These are phyloP conservation scores for Dasysyrphus albostriatus DNA, from an alignment of 2,888 invertebrate genomes.

Conservation along the genomic window DNA sequence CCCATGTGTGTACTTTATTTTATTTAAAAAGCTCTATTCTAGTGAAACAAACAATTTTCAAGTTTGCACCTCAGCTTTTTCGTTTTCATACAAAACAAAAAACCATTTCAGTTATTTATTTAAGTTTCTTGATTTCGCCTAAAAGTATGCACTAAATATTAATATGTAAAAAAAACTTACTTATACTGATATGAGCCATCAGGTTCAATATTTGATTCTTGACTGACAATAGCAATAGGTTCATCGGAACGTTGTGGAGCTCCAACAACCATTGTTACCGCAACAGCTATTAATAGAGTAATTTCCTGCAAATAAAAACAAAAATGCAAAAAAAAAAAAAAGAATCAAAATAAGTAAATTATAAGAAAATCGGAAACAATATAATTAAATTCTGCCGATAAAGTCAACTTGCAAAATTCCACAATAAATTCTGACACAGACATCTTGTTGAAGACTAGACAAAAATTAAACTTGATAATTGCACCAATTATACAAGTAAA, in stretches of 20 bases:
- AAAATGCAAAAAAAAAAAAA: constrained; percentile 22
- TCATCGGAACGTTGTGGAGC: constrained; percentile 86
- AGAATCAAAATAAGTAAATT: constrained; percentile 14
- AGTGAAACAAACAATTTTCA: not conserved
- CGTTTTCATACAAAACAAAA: constrained; percentile 33
- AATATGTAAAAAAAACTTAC: constrained; percentile 83
- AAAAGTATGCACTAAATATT: constrained; percentile 75
- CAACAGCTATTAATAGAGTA: constrained; percentile 79
- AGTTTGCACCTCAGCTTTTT: constrained; percentile 78
- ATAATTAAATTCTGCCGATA: constrained; percentile 49
- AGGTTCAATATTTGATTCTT: constrained; percentile 89
- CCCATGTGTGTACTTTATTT: not conserved
- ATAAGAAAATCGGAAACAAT: constrained; percentile 48
- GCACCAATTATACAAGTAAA: constrained; percentile 59
- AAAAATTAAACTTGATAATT: constrained; percentile 48
- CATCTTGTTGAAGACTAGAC: not conserved
- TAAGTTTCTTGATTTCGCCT: constrained; percentile 30
- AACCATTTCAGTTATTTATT: constrained; percentile 11
- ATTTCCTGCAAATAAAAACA: constrained; percentile 79
- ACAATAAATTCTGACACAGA: constrained; percentile 31
- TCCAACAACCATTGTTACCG: constrained; percentile 83
- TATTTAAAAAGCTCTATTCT: not conserved
- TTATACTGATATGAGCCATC: constrained; percentile 90
- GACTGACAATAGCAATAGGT: constrained; percentile 88
- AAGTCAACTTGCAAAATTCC: constrained; percentile 37